A percentile compares a stretch with the other conserved stretches of the same genome.
Evolutionary conservation across 2,113 vertebrate genomes (phyloP).

Genomic region (Microcebus jonahi): DNA sequence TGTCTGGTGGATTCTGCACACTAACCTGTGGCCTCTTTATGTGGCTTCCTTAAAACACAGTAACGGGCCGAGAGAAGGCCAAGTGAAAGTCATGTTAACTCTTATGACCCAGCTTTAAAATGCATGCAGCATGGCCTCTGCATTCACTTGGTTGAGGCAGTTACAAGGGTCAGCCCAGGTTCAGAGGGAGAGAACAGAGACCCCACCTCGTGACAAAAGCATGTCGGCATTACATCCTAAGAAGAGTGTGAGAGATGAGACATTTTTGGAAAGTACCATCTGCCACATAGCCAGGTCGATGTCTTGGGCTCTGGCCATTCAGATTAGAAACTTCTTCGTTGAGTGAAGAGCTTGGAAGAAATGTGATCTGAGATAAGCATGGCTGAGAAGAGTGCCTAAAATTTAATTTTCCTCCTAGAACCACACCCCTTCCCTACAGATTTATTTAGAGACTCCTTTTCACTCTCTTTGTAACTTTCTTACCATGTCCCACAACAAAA

Average conservation of each 20-base stretch:
- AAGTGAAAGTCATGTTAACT: not conserved
- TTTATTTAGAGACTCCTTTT: constrained; percentile 14
- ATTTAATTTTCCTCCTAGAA: not conserved
- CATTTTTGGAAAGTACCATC: not conserved
- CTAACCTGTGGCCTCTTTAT: rapidly evolving
- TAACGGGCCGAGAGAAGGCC: not conserved
- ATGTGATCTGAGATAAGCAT: not conserved
- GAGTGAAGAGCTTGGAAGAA: not conserved
- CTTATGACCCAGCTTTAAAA: not conserved
- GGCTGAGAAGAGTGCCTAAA: not conserved
- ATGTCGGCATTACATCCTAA: too few relatives aligned
- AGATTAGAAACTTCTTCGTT: not conserved
- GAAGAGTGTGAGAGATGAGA: not conserved
- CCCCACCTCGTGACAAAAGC: not conserved
- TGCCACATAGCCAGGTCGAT: not conserved
- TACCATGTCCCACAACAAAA: not conserved
- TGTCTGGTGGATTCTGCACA: not conserved
- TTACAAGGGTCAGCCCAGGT: not conserved
- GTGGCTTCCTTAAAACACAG: not conserved
- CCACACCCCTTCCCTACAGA: not conserved
- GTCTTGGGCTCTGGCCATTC: not conserved
- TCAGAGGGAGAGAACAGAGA: not conserved
- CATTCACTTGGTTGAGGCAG: not conserved
- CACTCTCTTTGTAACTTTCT: not conserved
- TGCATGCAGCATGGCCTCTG: not conserved